These are phyloP conservation scores for Limosa lapponica DNA, from an alignment of 2,797 vertebrate species.

Conservation along the genomic window DNA sequence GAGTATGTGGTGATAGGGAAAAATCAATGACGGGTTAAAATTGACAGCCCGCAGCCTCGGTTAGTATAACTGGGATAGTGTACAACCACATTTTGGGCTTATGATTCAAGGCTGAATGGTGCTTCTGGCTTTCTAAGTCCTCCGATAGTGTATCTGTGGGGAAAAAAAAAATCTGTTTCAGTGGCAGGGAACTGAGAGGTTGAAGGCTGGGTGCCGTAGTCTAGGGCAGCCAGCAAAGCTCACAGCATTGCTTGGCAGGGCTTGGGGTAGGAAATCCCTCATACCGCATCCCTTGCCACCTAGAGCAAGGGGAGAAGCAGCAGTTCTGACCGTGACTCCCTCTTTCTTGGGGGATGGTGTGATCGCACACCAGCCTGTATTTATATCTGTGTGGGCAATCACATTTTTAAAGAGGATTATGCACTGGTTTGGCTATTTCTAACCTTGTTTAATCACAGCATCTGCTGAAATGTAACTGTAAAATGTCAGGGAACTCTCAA, in stretches of 20 bases:
- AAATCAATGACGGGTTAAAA: neutral
- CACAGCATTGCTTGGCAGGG: neutral
- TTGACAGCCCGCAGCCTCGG: neutral
- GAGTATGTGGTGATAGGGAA: neutral
- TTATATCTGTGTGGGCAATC: neutral
- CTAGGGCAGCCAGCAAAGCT: neutral
- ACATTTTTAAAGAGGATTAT: neutral
- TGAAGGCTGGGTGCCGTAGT: neutral
- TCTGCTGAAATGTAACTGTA: neutral
- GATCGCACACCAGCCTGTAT: neutral
- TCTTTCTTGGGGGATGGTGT: neutral
- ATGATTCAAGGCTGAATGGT: neutral
- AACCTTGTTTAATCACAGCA: neutral
- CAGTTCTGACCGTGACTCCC: neutral
- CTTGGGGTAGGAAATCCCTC: neutral
- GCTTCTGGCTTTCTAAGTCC: neutral
- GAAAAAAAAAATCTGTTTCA: neutral
- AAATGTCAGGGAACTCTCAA: neutral
- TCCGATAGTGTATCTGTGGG: rapidly evolving
- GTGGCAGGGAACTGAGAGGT: neutral
- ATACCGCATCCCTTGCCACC: rapidly evolving
- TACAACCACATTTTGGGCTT: neutral
- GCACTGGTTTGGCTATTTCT: neutral
- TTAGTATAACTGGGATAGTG: neutral
- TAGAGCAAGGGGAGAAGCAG: neutral